A percentile compares a stretch with the other conserved stretches of the same genome.
phyloP scores from a whole-genome alignment of 2,113 vertebrate genomes.

The Piaya cayana region DNA sequence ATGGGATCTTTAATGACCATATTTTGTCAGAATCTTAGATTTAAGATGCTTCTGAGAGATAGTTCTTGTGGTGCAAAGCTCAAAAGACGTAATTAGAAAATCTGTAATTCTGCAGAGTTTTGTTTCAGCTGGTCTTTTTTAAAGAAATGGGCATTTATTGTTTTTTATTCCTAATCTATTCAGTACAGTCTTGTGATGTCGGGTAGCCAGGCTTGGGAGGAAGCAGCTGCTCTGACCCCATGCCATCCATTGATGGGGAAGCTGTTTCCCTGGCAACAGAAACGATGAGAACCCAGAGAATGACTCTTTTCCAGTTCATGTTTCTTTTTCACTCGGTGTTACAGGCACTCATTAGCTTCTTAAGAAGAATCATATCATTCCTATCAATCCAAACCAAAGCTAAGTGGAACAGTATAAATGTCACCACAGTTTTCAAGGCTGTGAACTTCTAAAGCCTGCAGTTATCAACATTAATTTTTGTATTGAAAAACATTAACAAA shows the following conservation, averaged over 20 bases:
- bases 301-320: slow-evolving; percentile 18
- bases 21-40: slow-evolving; percentile 10
- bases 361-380: slow-evolving; percentile 11
- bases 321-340: slow-evolving; percentile 41
- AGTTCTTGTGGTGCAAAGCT: slow-evolving; percentile 3
- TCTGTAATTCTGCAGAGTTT: slow-evolving; percentile 17
- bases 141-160: slow-evolving; percentile 35
- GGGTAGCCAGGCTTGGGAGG: slow-evolving; percentile 65
- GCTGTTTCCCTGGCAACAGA: slow-evolving; percentile 74
- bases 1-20: slow-evolving; percentile 34
- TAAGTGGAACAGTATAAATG: slow-evolving; percentile 9
- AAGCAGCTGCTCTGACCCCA: slow-evolving; percentile 73
- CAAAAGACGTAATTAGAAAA: slow-evolving; percentile 54
- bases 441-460: slow-evolving; percentile 5
- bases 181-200: slow-evolving; percentile 57
- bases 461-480: slow-evolving; percentile 24
- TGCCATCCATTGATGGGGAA: slow-evolving; percentile 54
- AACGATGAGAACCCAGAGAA: slow-evolving; percentile 58
- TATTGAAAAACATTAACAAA: background rate
- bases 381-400: slow-evolving; percentile 21
- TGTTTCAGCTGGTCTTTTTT: slow-evolving; percentile 41
- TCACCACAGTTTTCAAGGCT: background rate
- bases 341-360: slow-evolving; percentile 48
- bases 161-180: slow-evolving; percentile 41
- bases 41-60: slow-evolving; percentile 34